A percentile compares a stretch with the other conserved stretches of the same genome.
phyloP scores from a whole-genome alignment of 2,797 vertebrate genomes.

The Gallinago stenura region DNA sequence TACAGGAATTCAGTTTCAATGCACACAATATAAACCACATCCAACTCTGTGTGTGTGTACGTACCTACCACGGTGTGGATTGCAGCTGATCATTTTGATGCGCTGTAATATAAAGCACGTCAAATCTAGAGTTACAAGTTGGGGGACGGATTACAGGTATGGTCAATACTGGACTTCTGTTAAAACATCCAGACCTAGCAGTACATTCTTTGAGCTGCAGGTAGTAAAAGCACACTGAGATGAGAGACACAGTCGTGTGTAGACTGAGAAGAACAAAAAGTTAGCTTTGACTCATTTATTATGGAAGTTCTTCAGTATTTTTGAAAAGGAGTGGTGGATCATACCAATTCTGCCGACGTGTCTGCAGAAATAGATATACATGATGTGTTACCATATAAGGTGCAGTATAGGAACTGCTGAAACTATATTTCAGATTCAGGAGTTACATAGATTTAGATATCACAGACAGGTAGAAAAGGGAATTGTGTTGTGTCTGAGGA shows the following conservation, averaged over 20 bases:
- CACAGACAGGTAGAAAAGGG: background rate
- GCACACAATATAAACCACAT: accelerated
- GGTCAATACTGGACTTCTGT: background rate
- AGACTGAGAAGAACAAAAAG: background rate
- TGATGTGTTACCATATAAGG: background rate
- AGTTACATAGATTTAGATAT: background rate
- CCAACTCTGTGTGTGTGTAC: background rate
- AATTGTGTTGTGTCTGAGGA: background rate
- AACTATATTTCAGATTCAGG: background rate
- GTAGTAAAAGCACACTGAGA: background rate
- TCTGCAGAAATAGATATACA: background rate
- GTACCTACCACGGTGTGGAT: background rate
- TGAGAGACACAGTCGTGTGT: background rate
- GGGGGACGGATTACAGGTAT: background rate
- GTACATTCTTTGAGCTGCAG: background rate
- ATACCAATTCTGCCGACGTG: background rate
- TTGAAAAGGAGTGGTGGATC: background rate
- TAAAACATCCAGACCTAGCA: background rate
- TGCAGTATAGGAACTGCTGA: background rate
- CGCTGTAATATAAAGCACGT: background rate
- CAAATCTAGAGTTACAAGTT: background rate
- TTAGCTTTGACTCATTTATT: background rate
- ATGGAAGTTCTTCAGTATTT: background rate
- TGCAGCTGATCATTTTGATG: background rate
- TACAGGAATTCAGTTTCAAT: background rate